phyloP scores from a whole-genome alignment of 2,113 vertebrate species.

The Carassius auratus region DNA sequence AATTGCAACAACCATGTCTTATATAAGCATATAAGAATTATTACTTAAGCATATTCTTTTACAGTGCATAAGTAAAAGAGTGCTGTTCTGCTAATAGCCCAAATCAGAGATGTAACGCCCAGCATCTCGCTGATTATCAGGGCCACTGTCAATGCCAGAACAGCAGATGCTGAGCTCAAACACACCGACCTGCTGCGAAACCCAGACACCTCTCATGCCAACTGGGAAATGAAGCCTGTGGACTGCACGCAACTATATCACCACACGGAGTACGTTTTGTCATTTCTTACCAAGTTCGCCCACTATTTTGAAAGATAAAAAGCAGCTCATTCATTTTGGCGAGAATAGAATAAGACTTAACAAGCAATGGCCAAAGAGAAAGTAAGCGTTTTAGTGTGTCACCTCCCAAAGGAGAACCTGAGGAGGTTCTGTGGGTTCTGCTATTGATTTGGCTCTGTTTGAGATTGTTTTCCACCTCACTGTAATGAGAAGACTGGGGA shows the following conservation, averaged over 20 bases:
- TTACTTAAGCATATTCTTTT: too few relatives aligned
- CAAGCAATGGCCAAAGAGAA: slow-evolving; percentile 32
- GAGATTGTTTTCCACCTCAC: slow-evolving; percentile 41
- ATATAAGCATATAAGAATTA: too few relatives aligned
- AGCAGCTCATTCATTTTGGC: slow-evolving; percentile 27
- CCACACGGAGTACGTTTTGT: not conserved
- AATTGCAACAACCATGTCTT: too few relatives aligned
- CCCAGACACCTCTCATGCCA: slow-evolving; percentile 35
- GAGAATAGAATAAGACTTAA: slow-evolving; percentile 20
- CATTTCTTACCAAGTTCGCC: slow-evolving; percentile 11
- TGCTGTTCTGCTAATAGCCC: slow-evolving; percentile 45
- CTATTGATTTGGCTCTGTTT: slow-evolving; percentile 53
- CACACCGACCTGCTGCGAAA: slow-evolving; percentile 51
- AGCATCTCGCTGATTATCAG: slow-evolving; percentile 51
- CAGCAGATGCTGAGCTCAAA: slow-evolving; percentile 50
- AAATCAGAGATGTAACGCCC: slow-evolving; percentile 44
- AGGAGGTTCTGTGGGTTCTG: slow-evolving; percentile 41
- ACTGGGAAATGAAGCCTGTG: slow-evolving; percentile 45
- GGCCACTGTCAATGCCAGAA: slow-evolving; percentile 50
- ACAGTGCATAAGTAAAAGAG: not conserved
- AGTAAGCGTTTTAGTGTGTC: slow-evolving; percentile 40
- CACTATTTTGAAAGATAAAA: slow-evolving; percentile 34
- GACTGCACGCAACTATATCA: slow-evolving; percentile 8
- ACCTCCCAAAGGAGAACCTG: slow-evolving; percentile 37
- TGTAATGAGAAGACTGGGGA: slow-evolving; percentile 55